Evolutionary conservation across 2,797 vertebrate species (phyloP).

Genomic region (Merluccius polli): DNA sequence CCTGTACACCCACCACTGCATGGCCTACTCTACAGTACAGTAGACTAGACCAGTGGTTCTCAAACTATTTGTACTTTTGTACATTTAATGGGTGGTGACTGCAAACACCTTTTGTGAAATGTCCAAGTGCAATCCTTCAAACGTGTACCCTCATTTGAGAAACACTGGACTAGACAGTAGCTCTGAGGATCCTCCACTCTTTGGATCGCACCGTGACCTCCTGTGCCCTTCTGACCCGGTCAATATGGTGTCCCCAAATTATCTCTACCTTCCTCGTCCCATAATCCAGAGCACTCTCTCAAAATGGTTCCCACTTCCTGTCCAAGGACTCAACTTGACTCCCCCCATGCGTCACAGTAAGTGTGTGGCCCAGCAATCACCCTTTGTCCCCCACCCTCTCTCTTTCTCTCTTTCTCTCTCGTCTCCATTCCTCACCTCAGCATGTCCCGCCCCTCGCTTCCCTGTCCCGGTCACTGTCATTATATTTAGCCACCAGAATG

Average conservation of each 20-base stretch:
- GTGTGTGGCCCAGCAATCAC: conserved; percentile 46
- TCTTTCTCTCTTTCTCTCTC: conserved; percentile 11
- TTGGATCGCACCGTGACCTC: too few species aligned
- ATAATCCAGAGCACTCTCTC: neutral
- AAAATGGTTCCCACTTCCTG: neutral
- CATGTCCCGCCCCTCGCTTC: conserved; percentile 70
- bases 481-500: conserved; percentile 82
- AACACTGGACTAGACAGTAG: too few species aligned
- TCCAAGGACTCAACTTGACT: conserved; percentile 1
- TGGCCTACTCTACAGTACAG: too few species aligned
- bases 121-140: too few species aligned
- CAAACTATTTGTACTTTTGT: too few species aligned
- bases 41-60: too few species aligned
- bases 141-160: neutral
- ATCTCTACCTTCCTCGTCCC: neutral
- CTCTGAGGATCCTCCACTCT: too few species aligned
- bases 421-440: conserved; percentile 48
- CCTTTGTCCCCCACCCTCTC: conserved; percentile 30
- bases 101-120: too few species aligned
- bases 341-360: conserved; percentile 22
- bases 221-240: neutral
- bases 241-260: neutral
- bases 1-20: too few species aligned
- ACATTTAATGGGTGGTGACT: too few species aligned
- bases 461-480: conserved; percentile 83